These are phyloP conservation scores for Atethmia centrago DNA, from an alignment of 2,888 invertebrate species.

Conservation along the genomic window DNA sequence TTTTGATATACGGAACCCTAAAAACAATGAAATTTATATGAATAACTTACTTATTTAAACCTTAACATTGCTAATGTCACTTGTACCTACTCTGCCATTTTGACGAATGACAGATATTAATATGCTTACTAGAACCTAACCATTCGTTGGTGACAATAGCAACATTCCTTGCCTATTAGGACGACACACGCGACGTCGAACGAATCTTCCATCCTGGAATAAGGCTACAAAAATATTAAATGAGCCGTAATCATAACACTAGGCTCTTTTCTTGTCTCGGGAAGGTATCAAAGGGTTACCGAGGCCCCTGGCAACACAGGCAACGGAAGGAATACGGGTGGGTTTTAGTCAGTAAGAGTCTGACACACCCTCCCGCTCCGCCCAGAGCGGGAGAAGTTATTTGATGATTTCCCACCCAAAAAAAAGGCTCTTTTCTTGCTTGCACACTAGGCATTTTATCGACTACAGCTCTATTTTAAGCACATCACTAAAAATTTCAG, in stretches of 20 bases:
- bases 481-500: slow-evolving; percentile 73
- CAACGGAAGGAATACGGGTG: too few relatives aligned
- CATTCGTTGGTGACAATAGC: not conserved
- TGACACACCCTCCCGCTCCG: too few relatives aligned
- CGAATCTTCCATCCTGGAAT: not conserved
- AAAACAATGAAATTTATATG: not conserved
- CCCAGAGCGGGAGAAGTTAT: too few relatives aligned
- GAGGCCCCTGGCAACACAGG: too few relatives aligned
- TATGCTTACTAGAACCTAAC: not conserved
- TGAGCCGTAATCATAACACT: not conserved
- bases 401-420: too few relatives aligned
- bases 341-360: too few relatives aligned
- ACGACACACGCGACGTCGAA: not conserved
- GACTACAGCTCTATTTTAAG: slow-evolving; percentile 26
- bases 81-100: not conserved
- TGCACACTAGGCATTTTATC: slow-evolving; percentile 32
- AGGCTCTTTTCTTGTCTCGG: too few relatives aligned
- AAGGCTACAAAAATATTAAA: not conserved
- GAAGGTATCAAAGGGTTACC: too few relatives aligned
- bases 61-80: not conserved
- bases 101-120: not conserved
- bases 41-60: not conserved
- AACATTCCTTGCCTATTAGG: not conserved
- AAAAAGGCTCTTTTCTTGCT: too few relatives aligned
- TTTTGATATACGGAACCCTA: too few relatives aligned